Evolutionary conservation across 2,113 vertebrate genomes (phyloP), one percentile per base, ranked within the genome.

Genomic region (Monopterus albus): DNA sequence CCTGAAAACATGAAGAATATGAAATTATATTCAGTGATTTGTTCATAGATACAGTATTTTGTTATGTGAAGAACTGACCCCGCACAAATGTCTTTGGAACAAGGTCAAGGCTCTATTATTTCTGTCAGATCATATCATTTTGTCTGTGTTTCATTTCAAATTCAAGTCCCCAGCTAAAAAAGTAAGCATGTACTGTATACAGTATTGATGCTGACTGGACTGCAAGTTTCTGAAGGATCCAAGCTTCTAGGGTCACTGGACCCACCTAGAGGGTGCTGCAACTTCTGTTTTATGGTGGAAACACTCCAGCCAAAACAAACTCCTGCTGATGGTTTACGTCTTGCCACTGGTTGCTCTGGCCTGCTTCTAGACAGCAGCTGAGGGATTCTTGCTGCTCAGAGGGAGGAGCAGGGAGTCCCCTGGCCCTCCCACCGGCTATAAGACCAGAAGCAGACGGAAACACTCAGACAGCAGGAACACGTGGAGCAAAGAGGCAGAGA

Each of bases 401-500:
- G 78, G 86, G 88, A 81, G 88, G 85, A 86, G 87, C 71, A 2
- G 63, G 71, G 67, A 86, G 77, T 77, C 62, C 72, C 53, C 45
- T 31, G 86, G 82, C 89, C 92, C 92, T 93, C 93, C 93, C 92
- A 91, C 90, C 18, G 38, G 62, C 86, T 94, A 94, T 94, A 94
- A 94, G 86, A 93, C 84, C 85, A 57, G 62, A 86, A 86, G 87
- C 93, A 90, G 87, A 91, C 87, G 80, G 89, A 92, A 92, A 91
- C 86, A 90, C 89, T 92, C 89, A 87, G 89, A 93, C 85, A 88
- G 87, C 91, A 93, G 85, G 84, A 91, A 93, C 93, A 94, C 91
- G 92, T 94, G 93, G 88, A 92, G 85, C 78, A 67, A 75, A 88
- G 81, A 83, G 59, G 35, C 84, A 79, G 62, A 81, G 70, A 78